Evolutionary conservation across 1,140 invertebrate genomes (phyloP), one percentile per base, ranked within the genome.

Genomic region (Cotesia typhae): DNA sequence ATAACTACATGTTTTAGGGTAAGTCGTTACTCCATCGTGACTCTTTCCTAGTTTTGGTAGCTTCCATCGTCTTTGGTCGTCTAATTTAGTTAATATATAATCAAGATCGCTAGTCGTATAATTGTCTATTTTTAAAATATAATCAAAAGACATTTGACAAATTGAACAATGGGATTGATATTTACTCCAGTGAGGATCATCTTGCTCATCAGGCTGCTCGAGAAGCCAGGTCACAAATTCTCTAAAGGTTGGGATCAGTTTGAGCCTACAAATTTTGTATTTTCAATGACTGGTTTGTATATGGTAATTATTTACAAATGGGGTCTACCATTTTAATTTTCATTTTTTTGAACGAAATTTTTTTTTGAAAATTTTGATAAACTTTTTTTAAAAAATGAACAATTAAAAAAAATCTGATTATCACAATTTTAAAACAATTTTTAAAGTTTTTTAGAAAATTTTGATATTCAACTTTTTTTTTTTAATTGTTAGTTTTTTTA

Each of bases 201-300:
- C 80, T 37, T 75, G 76, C 17, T 72, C 67, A 4, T 74, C 28
- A 17, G 79, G 71, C 77, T 82, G 78, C 9, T 70, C 51, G 28
- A 88, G 51, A 35, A 88, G 77, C 83, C 85, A 87, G 0, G 63
- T 74, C 10, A 83, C 10, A 52, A 87, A 88, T 74, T 88, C 86
- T 67, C 77, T 69, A 73, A 88, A 88, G 2, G 82, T 81, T 65
- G 86, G 87, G n/a, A 87, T 53, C 12, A 87, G 63, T 70, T 82
- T 86, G 20, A 88, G 78, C 73, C 83, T 87, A 64, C 14, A 55
- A 61, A 65, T 14, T 36, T 52, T 47, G 2, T 20, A 12, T 57
- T 70, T 35, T 20, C 4, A 53, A 61, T 10, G 35, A 20, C 36
- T 3, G 4, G 60, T 51, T 14, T 14, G 14, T 69, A 47, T 57